Percentiles rank a stretch among this genome's conserved stretches.
phyloP scores from a whole-genome alignment of 2,797 vertebrate species.

The Chaenodraco wilsoni region DNA sequence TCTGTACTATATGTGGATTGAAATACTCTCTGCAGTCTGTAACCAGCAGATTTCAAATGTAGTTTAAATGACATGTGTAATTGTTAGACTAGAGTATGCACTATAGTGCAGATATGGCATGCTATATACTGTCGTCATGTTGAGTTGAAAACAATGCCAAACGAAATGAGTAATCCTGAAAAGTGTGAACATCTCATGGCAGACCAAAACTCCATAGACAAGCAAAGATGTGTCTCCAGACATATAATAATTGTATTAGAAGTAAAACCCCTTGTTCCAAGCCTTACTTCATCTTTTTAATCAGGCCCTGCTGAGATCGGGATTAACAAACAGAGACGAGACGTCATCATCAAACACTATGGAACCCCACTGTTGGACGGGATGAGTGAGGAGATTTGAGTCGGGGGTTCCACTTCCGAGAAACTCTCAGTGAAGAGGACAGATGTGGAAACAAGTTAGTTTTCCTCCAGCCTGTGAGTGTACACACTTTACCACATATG shows the following conservation, averaged over 20 bases:
- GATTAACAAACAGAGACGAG: constrained; percentile 35
- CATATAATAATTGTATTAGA: not conserved
- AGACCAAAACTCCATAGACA: not conserved
- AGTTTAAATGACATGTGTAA: not conserved
- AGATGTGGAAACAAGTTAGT: not conserved
- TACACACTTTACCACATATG: not conserved
- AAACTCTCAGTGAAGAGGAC: constrained; percentile 41
- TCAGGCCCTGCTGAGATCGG: constrained; percentile 2
- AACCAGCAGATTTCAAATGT: not conserved
- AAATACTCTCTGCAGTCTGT: not conserved
- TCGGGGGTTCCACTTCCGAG: constrained; percentile 42
- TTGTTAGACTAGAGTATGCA: no score
- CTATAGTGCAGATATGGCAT: not conserved
- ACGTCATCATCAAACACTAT: constrained; percentile 64
- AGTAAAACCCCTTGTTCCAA: constrained; percentile 16
- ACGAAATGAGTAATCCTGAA: not conserved
- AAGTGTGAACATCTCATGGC: constrained; percentile 1
- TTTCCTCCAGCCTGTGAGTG: constrained; percentile 1
- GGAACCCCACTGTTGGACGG: constrained; percentile 32
- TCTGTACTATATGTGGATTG: not conserved
- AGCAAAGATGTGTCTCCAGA: not conserved
- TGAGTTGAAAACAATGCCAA: not conserved
- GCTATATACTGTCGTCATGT: not conserved
- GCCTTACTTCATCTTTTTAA: not conserved
- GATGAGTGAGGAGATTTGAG: constrained; percentile 10